A percentile compares a stretch with the other conserved stretches of the same genome.
These are phyloP conservation scores for Acanthiza pusilla DNA, from an alignment of 2,797 vertebrate genomes.

Conservation along the genomic window DNA sequence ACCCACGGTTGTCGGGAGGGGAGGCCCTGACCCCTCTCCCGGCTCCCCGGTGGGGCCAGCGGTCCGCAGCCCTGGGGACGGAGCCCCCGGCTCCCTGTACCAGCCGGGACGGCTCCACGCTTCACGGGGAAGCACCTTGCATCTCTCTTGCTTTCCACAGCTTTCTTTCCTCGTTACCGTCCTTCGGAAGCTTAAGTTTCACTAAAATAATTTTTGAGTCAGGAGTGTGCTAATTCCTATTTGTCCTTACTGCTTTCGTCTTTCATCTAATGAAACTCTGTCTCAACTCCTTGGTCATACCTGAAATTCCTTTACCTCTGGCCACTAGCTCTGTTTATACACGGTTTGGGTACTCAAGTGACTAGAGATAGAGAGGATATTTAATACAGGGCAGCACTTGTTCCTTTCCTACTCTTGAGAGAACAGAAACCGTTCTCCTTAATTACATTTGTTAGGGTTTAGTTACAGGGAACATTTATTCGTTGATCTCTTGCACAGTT, in stretches of 20 bases:
- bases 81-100: neutral
- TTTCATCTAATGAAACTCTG: neutral
- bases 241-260: neutral
- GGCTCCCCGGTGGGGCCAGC: neutral
- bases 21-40: neutral
- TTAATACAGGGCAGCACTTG: neutral
- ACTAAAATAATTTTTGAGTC: neutral
- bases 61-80: neutral
- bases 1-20: neutral
- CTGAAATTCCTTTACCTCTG: neutral
- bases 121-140: neutral
- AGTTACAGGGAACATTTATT: neutral
- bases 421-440: neutral
- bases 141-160: neutral
- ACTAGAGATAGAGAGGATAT: neutral
- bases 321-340: neutral
- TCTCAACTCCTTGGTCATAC: neutral
- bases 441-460: neutral
- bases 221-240: neutral
- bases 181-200: neutral
- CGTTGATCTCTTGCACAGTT: neutral
- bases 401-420: neutral
- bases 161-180: neutral
- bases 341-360: neutral
- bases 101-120: neutral